Conservation (phyloP, 37 sponge, comb jelly and placozoan species). For the Eunapius fragilis region DNA sequence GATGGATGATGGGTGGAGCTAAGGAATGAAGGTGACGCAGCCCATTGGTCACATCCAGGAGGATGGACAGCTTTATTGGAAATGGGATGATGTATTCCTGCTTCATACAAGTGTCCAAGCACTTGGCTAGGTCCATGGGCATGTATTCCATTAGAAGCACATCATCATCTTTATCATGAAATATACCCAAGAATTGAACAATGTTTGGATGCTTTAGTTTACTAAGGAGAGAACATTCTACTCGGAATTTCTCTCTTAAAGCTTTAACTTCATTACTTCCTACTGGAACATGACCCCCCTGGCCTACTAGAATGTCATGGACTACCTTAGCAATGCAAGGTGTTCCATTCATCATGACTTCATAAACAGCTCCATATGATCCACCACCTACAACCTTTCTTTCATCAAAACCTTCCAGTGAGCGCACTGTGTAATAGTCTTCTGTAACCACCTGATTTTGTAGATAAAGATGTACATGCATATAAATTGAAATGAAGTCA, state of each 20-base stretch:
- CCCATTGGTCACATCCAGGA: neutral
- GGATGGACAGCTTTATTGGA: constrained; percentile 15
- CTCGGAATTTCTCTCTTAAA: neutral
- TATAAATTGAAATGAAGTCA: neutral
- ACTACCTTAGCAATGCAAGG: constrained; percentile 52
- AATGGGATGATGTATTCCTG: neutral
- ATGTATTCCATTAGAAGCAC: constrained; percentile 4
- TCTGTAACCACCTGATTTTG: too few species aligned
- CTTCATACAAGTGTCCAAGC: neutral
- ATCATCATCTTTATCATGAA: constrained; percentile 4
- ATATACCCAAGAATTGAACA: constrained; percentile 26
- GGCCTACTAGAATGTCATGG: constrained; percentile 33
- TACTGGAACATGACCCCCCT: neutral
- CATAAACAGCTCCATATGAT: constrained; percentile 45
- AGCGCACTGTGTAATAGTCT: neutral
- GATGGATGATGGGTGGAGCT: constrained; percentile 2
- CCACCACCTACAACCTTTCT: constrained; percentile 33
- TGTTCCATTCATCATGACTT: constrained; percentile 36
- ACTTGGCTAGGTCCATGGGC: neutral
- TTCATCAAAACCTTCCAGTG: constrained; percentile 10
- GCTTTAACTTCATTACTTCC: neutral
- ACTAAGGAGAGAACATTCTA: too few species aligned
- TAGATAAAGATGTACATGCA: neutral
- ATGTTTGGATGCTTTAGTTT: too few species aligned
- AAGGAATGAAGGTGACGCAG: neutral